phyloP scores from a whole-genome alignment of 1,140 invertebrate species.

The Drosophila albomicans region DNA sequence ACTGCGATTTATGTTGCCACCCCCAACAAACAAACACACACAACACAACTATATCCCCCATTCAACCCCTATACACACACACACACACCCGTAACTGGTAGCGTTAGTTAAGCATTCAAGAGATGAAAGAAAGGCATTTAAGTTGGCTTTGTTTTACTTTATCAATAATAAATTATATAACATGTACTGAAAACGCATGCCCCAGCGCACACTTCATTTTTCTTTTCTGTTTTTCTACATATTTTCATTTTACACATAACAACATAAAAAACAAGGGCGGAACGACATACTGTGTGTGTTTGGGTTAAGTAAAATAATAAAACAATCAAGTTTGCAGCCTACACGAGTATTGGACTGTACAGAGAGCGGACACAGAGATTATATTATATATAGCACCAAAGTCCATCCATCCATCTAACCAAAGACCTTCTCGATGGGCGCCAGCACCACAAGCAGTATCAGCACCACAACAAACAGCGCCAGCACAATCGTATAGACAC shows the following conservation, averaged over 20 bases:
- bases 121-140: slow-evolving; percentile 47
- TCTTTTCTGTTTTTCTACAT: slow-evolving; percentile 12
- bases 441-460: slow-evolving; percentile 90
- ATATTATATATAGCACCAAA: not conserved
- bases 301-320: slow-evolving; percentile 6
- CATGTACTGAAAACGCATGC: slow-evolving; percentile 71
- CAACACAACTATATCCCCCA: not conserved
- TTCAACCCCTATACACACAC: not conserved
- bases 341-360: slow-evolving; percentile 40
- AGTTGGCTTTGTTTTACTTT: slow-evolving; percentile 75
- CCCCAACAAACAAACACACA: not conserved
- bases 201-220: slow-evolving; percentile 54
- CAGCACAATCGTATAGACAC: slow-evolving; percentile 90
- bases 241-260: slow-evolving; percentile 54
- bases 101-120: slow-evolving; percentile 41
- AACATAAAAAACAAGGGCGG: slow-evolving; percentile 48
- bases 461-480: slow-evolving; percentile 88
- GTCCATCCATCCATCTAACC: slow-evolving; percentile 2
- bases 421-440: slow-evolving; percentile 88
- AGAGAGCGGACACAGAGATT: slow-evolving; percentile 28
- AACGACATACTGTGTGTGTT: not conserved
- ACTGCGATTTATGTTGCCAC: slow-evolving; percentile 35
- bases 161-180: slow-evolving; percentile 82
- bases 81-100: slow-evolving; percentile 10
- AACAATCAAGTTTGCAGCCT: slow-evolving; percentile 29